A percentile compares a stretch with the other conserved stretches of the same genome.
Evolutionary conservation across 2,888 invertebrate genomes (phyloP).

Genomic region (Tipula helvola): DNA sequence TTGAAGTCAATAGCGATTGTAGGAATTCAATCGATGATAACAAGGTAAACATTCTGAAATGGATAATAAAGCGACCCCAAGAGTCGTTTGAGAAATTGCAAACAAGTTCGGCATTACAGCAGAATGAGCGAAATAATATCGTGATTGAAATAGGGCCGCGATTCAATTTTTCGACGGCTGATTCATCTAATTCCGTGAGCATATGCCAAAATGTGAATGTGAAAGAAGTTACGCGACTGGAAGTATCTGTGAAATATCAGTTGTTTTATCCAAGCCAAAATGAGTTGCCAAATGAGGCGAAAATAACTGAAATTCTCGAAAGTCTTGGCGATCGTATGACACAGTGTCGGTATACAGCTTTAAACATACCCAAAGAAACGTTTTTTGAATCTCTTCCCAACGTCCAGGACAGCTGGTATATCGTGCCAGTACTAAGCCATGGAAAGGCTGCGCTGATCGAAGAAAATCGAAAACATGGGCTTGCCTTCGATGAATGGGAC

Average conservation of each 20-base stretch:
- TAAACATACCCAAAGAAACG: conserved; percentile 49
- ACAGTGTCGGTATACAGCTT: conserved; percentile 65
- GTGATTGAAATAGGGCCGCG: conserved; percentile 86
- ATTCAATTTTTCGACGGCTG: conserved; percentile 89
- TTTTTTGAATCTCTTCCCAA: conserved; percentile 54
- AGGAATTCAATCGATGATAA: neutral
- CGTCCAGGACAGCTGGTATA: conserved; percentile 63
- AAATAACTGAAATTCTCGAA: conserved; percentile 28
- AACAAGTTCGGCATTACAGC: conserved; percentile 38
- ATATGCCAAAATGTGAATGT: conserved; percentile 81
- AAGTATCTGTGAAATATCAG: conserved; percentile 66
- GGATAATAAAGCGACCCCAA: conserved; percentile 67
- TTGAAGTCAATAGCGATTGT: conserved; percentile 43
- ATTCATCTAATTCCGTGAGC: conserved; percentile 91
- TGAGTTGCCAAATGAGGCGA: neutral
- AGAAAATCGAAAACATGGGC: conserved; percentile 65
- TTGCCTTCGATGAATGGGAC: conserved; percentile 90
- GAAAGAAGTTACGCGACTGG: conserved; percentile 61
- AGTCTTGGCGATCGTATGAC: conserved; percentile 88
- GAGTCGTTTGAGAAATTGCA: conserved; percentile 44
- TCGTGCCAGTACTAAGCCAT: conserved; percentile 66
- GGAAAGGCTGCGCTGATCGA: conserved; percentile 69
- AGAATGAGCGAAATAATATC: conserved; percentile 32
- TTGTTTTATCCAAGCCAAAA: neutral
- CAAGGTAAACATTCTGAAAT: conserved; percentile 49